Base-by-base conservation (phyloP, 2,113 vertebrate genomes). In the Phalacrocorax carbo region DNA sequence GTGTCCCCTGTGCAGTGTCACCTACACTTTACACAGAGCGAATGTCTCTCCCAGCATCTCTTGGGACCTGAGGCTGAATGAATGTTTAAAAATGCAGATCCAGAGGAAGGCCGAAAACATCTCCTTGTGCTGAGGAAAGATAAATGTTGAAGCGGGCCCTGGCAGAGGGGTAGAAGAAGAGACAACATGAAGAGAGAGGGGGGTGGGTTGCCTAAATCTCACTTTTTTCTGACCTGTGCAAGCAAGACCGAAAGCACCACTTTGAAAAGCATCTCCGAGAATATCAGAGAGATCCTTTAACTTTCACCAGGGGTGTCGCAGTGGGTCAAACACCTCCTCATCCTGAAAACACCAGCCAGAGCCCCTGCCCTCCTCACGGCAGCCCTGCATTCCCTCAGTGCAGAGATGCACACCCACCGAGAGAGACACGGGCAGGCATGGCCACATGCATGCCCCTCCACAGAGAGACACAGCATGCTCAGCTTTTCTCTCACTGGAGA, bases 371-470 rank as follows among this genome's bases (percentile, higher is more conserved):
- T 77, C 55, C 6, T 6, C 38, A 61, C 3, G 3, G 78, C 54
- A 90, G 54, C 40, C 71, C 26, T 3, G 4, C 48, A 5, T 2
- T 60, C 76, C 26, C 54, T 40, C 42, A 5, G 0, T 29, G 69
- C 71, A 88, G 92, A 48, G 38, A 29, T 11, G 55, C 40, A 12
- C 1, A 0, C 36, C 64, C 13, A 23, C 65, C 1, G 0, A 54
- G n/a, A 46, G 52, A 66, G 34, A 66, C 69, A 26, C 21, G 11
- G 38, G 57, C 40, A 52, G 52, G 44, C 79, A 64, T 0, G 0
- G 58, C 73, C 1, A 3, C 20, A 46, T 0, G 1, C 36, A n/a
- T 3, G 0, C 13, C 49, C 25, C 32, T 57, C 32, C 2, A 6
- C 76, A 71, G 42, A n/a, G 58, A 44, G 3, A 48, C 1, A 0